Conservation (phyloP, 2,113 vertebrate genomes). For the Neotragus pygmaeus region DNA sequence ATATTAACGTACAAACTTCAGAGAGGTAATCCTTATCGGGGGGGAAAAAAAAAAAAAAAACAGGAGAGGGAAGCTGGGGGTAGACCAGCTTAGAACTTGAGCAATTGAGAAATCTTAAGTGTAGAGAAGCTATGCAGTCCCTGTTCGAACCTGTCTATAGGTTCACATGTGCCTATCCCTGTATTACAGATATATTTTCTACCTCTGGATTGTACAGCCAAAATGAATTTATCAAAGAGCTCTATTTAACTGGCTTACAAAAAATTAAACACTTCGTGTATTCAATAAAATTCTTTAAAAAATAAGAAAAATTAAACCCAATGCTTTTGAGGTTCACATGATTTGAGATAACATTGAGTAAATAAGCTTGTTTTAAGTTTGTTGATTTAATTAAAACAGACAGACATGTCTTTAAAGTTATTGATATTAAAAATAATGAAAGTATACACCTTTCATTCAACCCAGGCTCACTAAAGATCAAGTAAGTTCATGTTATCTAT, state of each 20-base stretch:
- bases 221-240: neutral
- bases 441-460: neutral
- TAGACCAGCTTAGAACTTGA: neutral
- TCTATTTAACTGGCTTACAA: neutral
- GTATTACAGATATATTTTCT: neutral
- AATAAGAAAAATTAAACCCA: neutral
- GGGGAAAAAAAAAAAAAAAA: neutral
- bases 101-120: neutral
- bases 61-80: neutral
- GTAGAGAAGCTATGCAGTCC: neutral
- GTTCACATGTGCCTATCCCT: neutral
- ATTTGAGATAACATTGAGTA: neutral
- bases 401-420: neutral
- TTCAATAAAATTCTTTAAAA: neutral
- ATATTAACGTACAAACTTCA: neutral
- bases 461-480: neutral
- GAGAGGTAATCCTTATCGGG: neutral
- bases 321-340: neutral
- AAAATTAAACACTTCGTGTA: neutral
- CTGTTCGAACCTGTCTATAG: rapidly evolving
- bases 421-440: neutral
- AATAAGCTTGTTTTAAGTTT: neutral
- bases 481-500: neutral
- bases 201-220: neutral
- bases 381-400: neutral